A percentile compares a stretch with the other conserved stretches of the same genome.
phyloP scores from a whole-genome alignment of 1,140 invertebrate genomes.

The Sweltsa coloradensis region DNA sequence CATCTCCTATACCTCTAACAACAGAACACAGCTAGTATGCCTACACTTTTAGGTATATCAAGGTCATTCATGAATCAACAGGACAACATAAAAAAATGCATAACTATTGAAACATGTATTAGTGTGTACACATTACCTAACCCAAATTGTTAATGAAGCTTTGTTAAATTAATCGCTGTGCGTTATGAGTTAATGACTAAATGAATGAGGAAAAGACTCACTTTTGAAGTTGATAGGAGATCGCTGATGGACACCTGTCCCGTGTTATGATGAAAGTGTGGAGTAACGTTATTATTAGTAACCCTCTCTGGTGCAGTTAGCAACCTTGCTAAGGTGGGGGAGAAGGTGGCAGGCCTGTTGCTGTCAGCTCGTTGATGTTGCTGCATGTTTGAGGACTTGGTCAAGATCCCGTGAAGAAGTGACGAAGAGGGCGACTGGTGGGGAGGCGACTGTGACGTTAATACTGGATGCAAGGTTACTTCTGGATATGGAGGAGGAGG shows the following conservation, averaged over 20 bases:
- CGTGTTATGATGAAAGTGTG: slow-evolving; percentile 4
- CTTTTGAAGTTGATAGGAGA: slow-evolving; percentile 48
- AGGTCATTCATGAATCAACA: no score
- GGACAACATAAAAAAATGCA: no score
- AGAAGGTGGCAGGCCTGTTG: slow-evolving; percentile 41
- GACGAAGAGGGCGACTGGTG: slow-evolving; percentile 43
- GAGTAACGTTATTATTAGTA: slow-evolving; percentile 13
- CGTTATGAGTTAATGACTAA: no score
- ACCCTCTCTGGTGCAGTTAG: slow-evolving; percentile 52
- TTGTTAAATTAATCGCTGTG: no score
- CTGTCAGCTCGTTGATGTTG: slow-evolving; percentile 18
- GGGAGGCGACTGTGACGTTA: slow-evolving; percentile 27
- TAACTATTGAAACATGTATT: no score
- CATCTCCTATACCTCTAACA: no score
- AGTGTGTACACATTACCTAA: no score
- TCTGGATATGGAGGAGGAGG: slow-evolving; percentile 57
- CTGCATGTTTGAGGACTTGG: slow-evolving; percentile 31
- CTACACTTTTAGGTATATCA: no score
- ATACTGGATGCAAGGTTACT: slow-evolving; percentile 59
- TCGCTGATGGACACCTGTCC: slow-evolving; percentile 41
- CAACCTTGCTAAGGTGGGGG: slow-evolving; percentile 62
- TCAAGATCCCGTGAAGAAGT: slow-evolving; percentile 59
- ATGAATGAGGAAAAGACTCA: slow-evolving; percentile 20
- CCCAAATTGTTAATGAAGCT: no score
- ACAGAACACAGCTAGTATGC: no score